Evolutionary conservation across 2,888 invertebrate genomes (phyloP), one percentile per base, ranked within the genome.

Genomic region (Campaea margaritaria): DNA sequence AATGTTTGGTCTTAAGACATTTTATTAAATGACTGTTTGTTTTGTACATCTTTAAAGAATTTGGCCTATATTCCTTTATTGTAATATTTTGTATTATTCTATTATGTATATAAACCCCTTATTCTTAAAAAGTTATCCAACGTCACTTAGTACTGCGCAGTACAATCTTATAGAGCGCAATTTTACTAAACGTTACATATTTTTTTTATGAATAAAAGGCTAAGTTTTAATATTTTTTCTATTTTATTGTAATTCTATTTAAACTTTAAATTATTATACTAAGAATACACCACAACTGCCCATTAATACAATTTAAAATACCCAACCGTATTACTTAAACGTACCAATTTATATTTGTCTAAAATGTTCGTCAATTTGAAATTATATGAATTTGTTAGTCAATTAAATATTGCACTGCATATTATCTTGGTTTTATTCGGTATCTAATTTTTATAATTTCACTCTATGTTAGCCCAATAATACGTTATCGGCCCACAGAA

Each of bases 401-500:
- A 90, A 90, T 89, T 90, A 89, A 86, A 87, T 74, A 83, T 81
- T 84, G 79, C 83, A 82, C 77, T 73, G 76, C 69, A 76, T 55
- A 54, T 15, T 21, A 56, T 66, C 73, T 71, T 70, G 68, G 56
- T 48, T 52, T 41, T 12, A 28, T 31, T 31, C 31, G 31, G 21
- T 31, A 27, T 31, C 1, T 31, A 31, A 31, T 10, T n/a, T n/a
- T n/a, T n/a, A n/a, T n/a, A n/a, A n/a, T n/a, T n/a, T n/a, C n/a
- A n/a, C n/a, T n/a, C n/a, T n/a, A n/a, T n/a, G n/a, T n/a, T n/a
- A n/a, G n/a, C n/a, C n/a, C n/a, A n/a, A n/a, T n/a, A n/a, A n/a
- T n/a, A n/a, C n/a, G n/a, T n/a, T n/a, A n/a, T n/a, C n/a, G n/a
- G n/a, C n/a, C n/a, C n/a, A n/a, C n/a, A n/a, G n/a, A n/a, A n/a